Conservation (phyloP, 2,797 vertebrate genomes). For the Anolis apletophallus region DNA sequence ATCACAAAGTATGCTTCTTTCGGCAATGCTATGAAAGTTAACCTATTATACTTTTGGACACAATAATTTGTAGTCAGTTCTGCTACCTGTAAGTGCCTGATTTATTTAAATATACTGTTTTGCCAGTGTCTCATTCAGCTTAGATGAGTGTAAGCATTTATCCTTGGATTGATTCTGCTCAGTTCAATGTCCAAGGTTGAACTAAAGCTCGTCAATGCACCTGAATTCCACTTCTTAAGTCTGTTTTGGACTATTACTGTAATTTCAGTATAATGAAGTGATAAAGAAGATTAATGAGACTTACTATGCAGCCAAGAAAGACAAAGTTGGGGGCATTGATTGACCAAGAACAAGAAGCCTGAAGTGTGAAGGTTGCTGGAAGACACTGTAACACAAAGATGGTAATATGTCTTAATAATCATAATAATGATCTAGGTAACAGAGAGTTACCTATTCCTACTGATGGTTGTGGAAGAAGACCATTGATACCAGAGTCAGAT, state of each 20-base stretch:
- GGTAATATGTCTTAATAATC: neutral
- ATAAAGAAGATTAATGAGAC: slow-evolving; percentile 45
- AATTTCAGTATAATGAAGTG: slow-evolving; percentile 45
- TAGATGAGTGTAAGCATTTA: slow-evolving; percentile 32
- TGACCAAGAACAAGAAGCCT: slow-evolving; percentile 9
- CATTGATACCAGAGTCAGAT: neutral
- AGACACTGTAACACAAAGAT: neutral
- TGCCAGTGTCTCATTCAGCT: slow-evolving; percentile 22
- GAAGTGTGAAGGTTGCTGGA: slow-evolving; percentile 28
- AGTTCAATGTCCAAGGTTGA: slow-evolving; percentile 38
- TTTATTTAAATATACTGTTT: slow-evolving; percentile 46
- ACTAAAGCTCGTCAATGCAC: slow-evolving; percentile 35
- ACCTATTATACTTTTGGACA: slow-evolving; percentile 29
- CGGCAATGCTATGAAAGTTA: slow-evolving; percentile 21
- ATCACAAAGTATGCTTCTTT: neutral
- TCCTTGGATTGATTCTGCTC: slow-evolving; percentile 25
- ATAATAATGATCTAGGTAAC: neutral
- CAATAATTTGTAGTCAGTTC: slow-evolving; percentile 38
- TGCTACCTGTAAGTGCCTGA: neutral
- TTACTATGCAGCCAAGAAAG: slow-evolving; percentile 24
- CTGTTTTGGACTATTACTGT: slow-evolving; percentile 31
- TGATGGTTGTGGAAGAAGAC: neutral
- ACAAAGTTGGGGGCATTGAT: neutral
- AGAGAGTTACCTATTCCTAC: neutral
- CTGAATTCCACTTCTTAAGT: slow-evolving; percentile 40